Conservation (phyloP, 2,113 vertebrate species). For the Thunnus thynnus region DNA sequence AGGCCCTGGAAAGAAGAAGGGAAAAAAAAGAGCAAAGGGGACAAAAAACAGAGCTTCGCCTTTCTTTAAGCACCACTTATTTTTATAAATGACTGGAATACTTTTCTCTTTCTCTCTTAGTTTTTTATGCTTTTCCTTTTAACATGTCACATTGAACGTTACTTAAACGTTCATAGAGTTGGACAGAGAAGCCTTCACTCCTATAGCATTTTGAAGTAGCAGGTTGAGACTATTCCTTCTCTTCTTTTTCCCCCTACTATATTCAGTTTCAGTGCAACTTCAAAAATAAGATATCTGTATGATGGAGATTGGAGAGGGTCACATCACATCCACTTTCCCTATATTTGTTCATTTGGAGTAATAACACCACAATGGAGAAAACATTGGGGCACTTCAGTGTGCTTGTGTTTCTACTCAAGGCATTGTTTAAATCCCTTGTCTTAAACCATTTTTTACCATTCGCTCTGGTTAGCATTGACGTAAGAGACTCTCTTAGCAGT, state of each 20-base stretch:
- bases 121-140: constrained; percentile 56
- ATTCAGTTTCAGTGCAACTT: constrained; percentile 63
- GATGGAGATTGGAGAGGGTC: constrained; percentile 45
- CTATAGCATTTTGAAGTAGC: constrained; percentile 47
- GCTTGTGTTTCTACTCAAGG: background rate
- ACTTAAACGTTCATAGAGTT: constrained; percentile 45
- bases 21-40: constrained; percentile 81
- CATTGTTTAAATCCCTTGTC: constrained; percentile 19
- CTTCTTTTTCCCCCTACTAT: constrained; percentile 48
- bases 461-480: background rate
- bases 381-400: background rate
- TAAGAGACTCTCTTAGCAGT: background rate
- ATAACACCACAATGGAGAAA: constrained; percentile 15
- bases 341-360: constrained; percentile 41
- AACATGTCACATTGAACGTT: constrained; percentile 33
- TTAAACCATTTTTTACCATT: background rate
- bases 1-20: constrained; percentile 83
- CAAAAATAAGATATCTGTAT: constrained; percentile 44
- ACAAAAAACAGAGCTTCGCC: constrained; percentile 74
- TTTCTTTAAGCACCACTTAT: constrained; percentile 81
- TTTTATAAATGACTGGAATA: constrained; percentile 84
- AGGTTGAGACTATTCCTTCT: constrained; percentile 56
- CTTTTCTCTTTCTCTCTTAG: constrained; percentile 58
- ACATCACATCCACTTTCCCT: constrained; percentile 40
- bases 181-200: constrained; percentile 26